Base-by-base conservation (phyloP, 1,140 invertebrate species). In the Drosophila jambulina region DNA sequence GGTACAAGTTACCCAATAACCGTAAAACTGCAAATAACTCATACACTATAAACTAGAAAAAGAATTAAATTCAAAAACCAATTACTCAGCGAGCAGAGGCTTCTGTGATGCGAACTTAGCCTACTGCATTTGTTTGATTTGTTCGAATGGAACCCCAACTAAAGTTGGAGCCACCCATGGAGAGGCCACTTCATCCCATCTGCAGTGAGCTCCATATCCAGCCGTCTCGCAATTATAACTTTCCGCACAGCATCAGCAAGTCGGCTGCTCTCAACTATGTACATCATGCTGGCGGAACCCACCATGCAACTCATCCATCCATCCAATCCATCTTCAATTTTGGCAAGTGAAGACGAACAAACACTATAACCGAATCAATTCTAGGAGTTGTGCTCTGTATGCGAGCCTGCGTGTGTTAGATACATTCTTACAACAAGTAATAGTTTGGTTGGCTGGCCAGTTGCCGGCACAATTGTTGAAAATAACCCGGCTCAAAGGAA, bases 391-490 rank as follows among this genome's bases (percentile, higher is more conserved):
- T 21, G 32, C 17, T 36, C 15, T 32, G 32, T 53, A 69, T 60
- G 53, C 58, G 65, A 45, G 65, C 48, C 13, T 74, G 43, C 46
- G 64, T 62, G 27, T 62, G 42, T 65, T 78, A 83, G 84, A 83
- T 88, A 88, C 84, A 88, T 80, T 80, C 76, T 67, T 68, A 87
- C 84, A 78, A 78, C 80, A 84, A 84, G 84, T 88, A 87, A 87
- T 87, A 78, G 64, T 38, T 77, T 48, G 46, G 19, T 25, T 46
- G 21, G 29, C 15, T 61, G 42, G 13, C 36, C 21, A 43, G 57
- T 21, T 65, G 78, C 58, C 63, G 62, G 63, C 65, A 59, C 74
- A 81, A 85, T 76, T 76, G 68, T 68, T 34, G 49, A 72, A 87
- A 87, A 87, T 86, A 87, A 78, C 63, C 80, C 46, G 58, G 38